A percentile compares a stretch with the other conserved stretches of the same genome.
phyloP scores from a whole-genome alignment of 2,797 vertebrate genomes.

The Smutsia temminckii region DNA sequence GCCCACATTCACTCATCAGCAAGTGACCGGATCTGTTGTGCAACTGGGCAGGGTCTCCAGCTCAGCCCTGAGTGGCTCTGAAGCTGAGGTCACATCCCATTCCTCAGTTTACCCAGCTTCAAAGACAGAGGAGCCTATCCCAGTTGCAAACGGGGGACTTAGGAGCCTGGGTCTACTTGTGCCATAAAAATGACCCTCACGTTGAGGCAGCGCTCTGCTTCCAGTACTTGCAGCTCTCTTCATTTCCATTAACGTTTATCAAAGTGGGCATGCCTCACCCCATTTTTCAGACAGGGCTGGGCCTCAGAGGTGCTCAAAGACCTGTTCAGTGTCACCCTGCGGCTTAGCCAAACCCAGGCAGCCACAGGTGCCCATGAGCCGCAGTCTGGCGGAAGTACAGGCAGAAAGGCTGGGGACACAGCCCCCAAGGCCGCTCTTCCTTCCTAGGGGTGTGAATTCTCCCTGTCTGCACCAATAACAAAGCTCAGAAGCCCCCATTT shows the following conservation, averaged over 20 bases:
- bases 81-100: background rate
- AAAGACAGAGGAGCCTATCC: background rate
- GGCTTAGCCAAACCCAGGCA: background rate
- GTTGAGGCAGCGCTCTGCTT: accelerated
- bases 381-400: background rate
- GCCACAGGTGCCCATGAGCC: background rate
- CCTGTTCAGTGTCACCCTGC: background rate
- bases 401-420: background rate
- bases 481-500: background rate
- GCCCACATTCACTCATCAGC: background rate
- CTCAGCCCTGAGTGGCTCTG: background rate
- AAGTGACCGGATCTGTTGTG: background rate
- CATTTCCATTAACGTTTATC: background rate
- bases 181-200: background rate
- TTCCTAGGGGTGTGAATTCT: background rate
- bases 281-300: background rate
- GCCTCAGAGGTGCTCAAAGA: background rate
- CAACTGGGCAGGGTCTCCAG: background rate
- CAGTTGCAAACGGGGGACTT: background rate
- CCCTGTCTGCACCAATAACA: too few relatives aligned
- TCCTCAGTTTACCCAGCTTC: slow-evolving; percentile 19
- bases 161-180: accelerated
- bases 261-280: background rate
- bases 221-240: background rate
- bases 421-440: background rate